A percentile compares a stretch with the other conserved stretches of the same genome.
These are phyloP conservation scores for Stichopus chloronotus DNA, from an alignment of 35 echinoderm and acorn worm genomes.

Conservation along the genomic window DNA sequence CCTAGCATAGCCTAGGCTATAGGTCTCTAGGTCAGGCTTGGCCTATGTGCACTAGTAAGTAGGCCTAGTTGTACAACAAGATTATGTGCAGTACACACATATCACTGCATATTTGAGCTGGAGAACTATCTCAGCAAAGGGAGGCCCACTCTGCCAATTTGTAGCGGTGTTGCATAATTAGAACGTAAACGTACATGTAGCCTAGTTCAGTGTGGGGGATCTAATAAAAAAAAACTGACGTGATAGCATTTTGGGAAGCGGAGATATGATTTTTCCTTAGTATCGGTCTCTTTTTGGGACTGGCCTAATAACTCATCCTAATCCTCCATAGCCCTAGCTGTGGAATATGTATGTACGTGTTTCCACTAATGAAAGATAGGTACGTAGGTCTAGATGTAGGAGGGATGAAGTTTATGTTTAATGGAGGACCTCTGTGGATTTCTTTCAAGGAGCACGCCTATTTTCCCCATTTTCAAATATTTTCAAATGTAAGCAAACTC, in stretches of 20 bases:
- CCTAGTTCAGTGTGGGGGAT: background rate
- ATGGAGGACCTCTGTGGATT: slow-evolving; percentile 6
- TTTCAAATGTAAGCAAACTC: background rate
- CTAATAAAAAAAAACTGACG: slow-evolving; percentile 5
- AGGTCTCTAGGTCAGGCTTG: too few species aligned
- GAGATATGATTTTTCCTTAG: too few species aligned
- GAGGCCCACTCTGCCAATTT: slow-evolving; percentile 7
- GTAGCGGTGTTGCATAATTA: background rate
- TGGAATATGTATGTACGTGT: slow-evolving; percentile 9
- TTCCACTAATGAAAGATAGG: background rate
- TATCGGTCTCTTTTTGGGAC: too few species aligned
- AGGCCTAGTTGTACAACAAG: too few species aligned
- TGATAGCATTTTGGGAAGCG: background rate
- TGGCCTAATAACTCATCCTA: slow-evolving; percentile 14
- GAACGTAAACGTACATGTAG: background rate
- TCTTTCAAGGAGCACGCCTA: slow-evolving; percentile 8
- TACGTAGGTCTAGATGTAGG: background rate
- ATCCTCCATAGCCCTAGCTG: background rate
- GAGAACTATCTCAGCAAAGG: background rate
- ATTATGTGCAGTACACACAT: background rate
- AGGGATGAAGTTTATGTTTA: slow-evolving; percentile 8
- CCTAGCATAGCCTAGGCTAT: too few species aligned
- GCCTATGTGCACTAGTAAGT: background rate
- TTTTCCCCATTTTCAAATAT: slow-evolving; percentile 1
- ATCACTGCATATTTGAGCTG: slow-evolving; percentile 1